phyloP scores from a whole-genome alignment of 2,113 vertebrate genomes.

The Emydura subglobosa region DNA sequence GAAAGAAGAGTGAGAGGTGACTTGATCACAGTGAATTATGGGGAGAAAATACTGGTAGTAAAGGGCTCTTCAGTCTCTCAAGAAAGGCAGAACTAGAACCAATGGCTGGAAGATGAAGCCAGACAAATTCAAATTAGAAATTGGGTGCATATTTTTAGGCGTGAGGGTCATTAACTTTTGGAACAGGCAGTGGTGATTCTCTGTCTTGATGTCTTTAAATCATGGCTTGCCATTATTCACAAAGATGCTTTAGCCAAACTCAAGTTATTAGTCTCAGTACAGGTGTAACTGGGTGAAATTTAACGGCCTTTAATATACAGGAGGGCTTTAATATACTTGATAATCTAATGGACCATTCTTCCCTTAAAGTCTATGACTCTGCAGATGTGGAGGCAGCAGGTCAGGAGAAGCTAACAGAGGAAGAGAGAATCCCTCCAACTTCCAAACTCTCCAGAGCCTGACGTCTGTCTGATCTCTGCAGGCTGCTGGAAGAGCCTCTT shows the following conservation, averaged over 20 bases:
- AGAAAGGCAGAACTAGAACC: no score
- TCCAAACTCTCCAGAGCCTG: accelerated
- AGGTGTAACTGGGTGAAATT: background rate
- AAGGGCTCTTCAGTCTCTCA: no score
- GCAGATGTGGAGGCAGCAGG: background rate
- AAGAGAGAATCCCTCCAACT: background rate
- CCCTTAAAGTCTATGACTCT: background rate
- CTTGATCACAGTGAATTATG: no score
- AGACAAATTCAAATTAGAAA: no score
- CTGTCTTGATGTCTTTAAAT: no score
- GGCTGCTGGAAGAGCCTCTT: background rate
- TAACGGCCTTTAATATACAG: background rate
- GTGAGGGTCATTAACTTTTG: background rate
- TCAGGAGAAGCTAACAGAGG: background rate
- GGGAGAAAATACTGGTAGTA: no score
- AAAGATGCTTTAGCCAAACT: background rate
- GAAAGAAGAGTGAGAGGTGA: no score
- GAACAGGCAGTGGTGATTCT: background rate
- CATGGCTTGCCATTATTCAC: background rate
- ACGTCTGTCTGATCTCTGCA: background rate
- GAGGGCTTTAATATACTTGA: background rate
- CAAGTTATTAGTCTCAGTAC: accelerated
- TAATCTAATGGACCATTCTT: background rate
- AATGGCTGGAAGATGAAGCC: no score
- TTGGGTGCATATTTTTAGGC: background rate